phyloP scores from a whole-genome alignment of 2,113 vertebrate species.

The Dicerorhinus sumatrensis region DNA sequence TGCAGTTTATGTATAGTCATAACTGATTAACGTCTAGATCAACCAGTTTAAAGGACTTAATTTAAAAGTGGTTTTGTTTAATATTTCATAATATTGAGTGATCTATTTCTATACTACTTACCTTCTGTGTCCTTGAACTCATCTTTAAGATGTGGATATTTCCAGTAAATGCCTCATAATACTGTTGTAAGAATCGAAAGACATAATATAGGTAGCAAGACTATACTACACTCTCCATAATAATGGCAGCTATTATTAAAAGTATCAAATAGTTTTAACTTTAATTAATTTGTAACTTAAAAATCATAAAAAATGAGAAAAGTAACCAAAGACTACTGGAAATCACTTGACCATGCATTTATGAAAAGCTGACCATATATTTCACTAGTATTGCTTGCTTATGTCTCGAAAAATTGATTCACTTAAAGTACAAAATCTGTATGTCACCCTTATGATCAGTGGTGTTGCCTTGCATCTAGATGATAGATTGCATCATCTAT shows the following conservation, averaged over 20 bases:
- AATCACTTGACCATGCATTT: not conserved
- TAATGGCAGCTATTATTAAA: not conserved
- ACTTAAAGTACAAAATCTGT: not conserved
- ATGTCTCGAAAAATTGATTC: not conserved
- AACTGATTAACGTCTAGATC: not conserved
- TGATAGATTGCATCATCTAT: no score
- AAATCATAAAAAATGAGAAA: not conserved
- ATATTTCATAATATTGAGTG: not conserved
- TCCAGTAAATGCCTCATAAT: not conserved
- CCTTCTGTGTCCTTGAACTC: not conserved
- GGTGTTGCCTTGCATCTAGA: not conserved
- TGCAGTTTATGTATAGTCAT: not conserved
- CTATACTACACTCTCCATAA: not conserved
- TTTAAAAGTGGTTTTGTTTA: not conserved
- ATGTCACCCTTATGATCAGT: not conserved
- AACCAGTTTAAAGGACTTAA: not conserved
- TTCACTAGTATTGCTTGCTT: not conserved
- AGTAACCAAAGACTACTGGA: not conserved
- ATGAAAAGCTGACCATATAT: not conserved
- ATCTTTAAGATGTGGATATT: not conserved
- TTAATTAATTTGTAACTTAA: not conserved
- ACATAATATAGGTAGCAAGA: rapidly evolving
- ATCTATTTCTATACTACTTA: not conserved
- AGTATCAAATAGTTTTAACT: not conserved
- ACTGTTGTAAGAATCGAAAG: not conserved